Percentiles rank a stretch among this genome's conserved stretches.
phyloP scores from a whole-genome alignment of 2,797 vertebrate genomes.

The Tenualosa ilisha region DNA sequence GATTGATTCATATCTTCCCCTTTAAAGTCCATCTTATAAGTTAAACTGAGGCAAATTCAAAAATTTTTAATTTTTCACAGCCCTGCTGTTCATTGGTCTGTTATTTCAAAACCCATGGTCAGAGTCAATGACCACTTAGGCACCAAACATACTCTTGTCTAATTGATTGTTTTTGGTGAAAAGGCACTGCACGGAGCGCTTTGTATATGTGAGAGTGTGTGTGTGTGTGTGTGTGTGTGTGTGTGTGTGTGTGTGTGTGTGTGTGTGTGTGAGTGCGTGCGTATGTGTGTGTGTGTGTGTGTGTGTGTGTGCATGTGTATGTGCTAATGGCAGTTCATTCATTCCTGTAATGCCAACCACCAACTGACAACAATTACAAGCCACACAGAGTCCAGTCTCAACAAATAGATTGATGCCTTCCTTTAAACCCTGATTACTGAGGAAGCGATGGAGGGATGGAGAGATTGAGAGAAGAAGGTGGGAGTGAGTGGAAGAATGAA shows the following conservation, averaged over 20 bases:
- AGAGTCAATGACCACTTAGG: neutral
- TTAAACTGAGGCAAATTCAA: too few relatives aligned
- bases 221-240: neutral
- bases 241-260: neutral
- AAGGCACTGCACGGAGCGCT: neutral
- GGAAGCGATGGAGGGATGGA: neutral
- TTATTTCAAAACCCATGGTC: neutral
- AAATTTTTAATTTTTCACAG: too few relatives aligned
- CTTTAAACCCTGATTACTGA: neutral
- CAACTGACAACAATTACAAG: neutral
- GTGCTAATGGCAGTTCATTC: neutral
- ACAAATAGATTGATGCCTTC: neutral
- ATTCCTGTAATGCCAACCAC: neutral
- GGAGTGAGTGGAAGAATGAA: too few relatives aligned
- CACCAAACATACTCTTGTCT: neutral
- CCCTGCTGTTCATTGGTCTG: neutral
- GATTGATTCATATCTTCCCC: too few relatives aligned
- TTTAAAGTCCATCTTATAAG: too few relatives aligned
- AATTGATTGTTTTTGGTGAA: slow-evolving; percentile 3
- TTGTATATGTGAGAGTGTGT: too few relatives aligned
- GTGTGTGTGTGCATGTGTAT: neutral
- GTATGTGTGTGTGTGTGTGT: neutral
- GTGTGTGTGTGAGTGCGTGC: neutral
- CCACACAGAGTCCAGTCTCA: neutral
- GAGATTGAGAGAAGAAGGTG: too few relatives aligned